A percentile compares a stretch with the other conserved stretches of the same genome.
These are phyloP conservation scores for Chaetogeoica ovagalla DNA, from an alignment of 2,888 invertebrate species.

Conservation along the genomic window DNA sequence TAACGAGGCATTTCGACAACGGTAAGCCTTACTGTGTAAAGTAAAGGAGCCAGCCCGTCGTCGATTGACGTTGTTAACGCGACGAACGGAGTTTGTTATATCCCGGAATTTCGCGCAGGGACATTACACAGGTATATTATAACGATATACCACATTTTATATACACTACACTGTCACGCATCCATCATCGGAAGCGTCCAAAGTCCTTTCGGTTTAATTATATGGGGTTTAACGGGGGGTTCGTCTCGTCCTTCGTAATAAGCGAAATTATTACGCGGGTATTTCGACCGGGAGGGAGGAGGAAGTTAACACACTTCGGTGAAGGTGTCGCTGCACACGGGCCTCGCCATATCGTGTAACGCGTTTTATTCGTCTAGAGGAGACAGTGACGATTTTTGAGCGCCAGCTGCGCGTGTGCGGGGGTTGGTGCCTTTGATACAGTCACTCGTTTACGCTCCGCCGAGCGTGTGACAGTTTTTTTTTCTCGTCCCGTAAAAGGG, in stretches of 20 bases:
- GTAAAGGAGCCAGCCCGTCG: too few relatives aligned
- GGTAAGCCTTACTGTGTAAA: too few relatives aligned
- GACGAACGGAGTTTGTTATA: too few relatives aligned
- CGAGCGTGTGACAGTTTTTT: slow-evolving; percentile 52
- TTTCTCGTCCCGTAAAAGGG: slow-evolving; percentile 17
- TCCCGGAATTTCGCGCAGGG: too few relatives aligned
- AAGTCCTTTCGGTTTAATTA: slow-evolving; percentile 33
- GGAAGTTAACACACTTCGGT: neutral
- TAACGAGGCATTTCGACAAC: too few relatives aligned
- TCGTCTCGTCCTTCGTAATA: neutral
- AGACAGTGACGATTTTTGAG: slow-evolving; percentile 33
- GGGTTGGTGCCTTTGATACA: slow-evolving; percentile 45
- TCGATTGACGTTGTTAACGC: too few relatives aligned
- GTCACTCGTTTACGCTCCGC: slow-evolving; percentile 44
- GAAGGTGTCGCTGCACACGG: neutral
- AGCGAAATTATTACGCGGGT: neutral
- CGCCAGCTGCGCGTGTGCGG: slow-evolving; percentile 19
- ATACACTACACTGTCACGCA: neutral
- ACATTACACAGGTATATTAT: too few relatives aligned
- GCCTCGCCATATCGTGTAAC: neutral
- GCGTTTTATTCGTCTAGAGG: neutral
- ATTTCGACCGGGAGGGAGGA: slow-evolving; percentile 31
- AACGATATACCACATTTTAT: too few relatives aligned
- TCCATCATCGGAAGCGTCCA: slow-evolving; percentile 24
- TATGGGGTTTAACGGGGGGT: slow-evolving; percentile 5